Conservation (phyloP, 2,797 vertebrate species). For the Sparidentex hasta region DNA sequence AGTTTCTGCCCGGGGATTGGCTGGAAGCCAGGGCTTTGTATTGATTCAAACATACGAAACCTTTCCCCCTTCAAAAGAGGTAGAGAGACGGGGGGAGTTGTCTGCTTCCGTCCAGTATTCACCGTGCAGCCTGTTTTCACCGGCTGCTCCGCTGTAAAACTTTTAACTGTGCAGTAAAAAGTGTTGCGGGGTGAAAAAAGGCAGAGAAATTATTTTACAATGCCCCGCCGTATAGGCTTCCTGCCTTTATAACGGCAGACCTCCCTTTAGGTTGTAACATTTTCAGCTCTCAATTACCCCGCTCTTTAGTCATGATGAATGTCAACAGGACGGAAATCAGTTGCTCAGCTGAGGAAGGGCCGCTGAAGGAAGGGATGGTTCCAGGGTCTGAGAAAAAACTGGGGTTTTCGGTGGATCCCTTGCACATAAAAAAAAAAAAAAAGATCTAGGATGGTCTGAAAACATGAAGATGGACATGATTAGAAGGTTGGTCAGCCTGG, state of each 20-base stretch:
- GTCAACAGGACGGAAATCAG: slow-evolving; percentile 34
- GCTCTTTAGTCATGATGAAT: slow-evolving; percentile 52
- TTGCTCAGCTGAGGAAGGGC: background rate
- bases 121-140: slow-evolving; percentile 38
- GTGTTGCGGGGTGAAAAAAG: slow-evolving; percentile 40
- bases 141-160: slow-evolving; percentile 50
- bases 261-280: slow-evolving; percentile 38
- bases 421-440: background rate
- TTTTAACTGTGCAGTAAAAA: slow-evolving; percentile 52
- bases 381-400: background rate
- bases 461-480: background rate
- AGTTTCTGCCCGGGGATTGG: slow-evolving; percentile 69
- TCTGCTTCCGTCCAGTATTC: slow-evolving; percentile 29
- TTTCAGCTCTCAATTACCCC: slow-evolving; percentile 18
- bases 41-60: slow-evolving; percentile 81
- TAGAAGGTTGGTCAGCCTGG: background rate
- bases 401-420: background rate
- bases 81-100: background rate
- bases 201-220: background rate
- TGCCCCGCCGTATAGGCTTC: slow-evolving; percentile 3
- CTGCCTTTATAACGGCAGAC: slow-evolving; percentile 33
- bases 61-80: slow-evolving; percentile 11
- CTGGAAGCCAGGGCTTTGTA: slow-evolving; percentile 67
- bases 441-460: background rate
- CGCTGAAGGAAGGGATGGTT: background rate